phyloP scores from a whole-genome alignment of 2,888 invertebrate genomes.

The Allolobophora icterica region DNA sequence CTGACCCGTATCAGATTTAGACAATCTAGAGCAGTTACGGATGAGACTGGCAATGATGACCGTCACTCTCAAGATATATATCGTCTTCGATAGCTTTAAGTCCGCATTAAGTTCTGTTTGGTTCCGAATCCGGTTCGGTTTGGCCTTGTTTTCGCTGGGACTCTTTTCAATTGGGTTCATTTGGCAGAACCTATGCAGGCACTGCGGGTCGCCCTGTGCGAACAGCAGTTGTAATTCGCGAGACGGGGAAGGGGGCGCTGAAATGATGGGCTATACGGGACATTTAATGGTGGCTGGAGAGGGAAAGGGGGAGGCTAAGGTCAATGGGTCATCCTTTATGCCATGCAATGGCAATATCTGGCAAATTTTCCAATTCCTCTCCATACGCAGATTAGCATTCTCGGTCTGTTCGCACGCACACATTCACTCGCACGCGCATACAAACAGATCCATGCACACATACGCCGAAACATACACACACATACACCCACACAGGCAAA shows the following conservation, averaged over 20 bases:
- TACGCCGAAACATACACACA: no score
- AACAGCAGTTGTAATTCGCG: not conserved
- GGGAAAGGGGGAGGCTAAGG: not conserved
- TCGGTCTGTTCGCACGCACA: not conserved
- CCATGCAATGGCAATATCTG: slow-evolving; percentile 1
- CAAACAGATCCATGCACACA: not conserved
- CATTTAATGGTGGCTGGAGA: not conserved
- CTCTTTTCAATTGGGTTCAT: no score
- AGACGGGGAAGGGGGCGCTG: not conserved
- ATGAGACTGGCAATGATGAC: no score
- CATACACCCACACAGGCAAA: no score
- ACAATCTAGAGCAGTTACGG: no score
- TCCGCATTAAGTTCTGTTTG: no score
- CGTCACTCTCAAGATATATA: no score
- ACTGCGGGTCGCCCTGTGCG: not conserved
- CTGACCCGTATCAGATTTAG: no score
- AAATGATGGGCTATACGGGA: not conserved
- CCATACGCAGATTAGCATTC: slow-evolving; percentile 9
- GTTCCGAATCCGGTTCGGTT: no score
- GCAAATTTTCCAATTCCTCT: not conserved
- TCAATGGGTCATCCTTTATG: not conserved
- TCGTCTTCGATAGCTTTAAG: not conserved
- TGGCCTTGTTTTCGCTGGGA: no score
- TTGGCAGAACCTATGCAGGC: not conserved
- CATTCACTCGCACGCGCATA: not conserved